Evolutionary conservation across 2,113 vertebrate genomes (phyloP).

Genomic region (Anoplopoma fimbria): DNA sequence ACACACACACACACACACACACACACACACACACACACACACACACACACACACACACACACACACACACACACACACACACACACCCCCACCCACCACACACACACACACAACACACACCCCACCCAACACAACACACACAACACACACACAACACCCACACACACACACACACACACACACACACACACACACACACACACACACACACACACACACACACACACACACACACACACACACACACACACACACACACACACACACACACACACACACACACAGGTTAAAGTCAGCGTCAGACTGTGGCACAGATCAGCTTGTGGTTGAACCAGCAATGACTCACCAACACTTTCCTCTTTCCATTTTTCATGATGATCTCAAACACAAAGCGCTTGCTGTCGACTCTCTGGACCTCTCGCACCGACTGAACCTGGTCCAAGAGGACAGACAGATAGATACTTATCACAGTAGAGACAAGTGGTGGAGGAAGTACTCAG

Average conservation of each 20-base stretch:
- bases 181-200: slow-evolving; percentile 13
- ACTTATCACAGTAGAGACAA: background rate
- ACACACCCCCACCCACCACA: background rate
- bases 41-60: background rate
- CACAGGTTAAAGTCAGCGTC: no score
- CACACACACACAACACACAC: background rate
- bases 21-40: slow-evolving; percentile 7
- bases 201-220: slow-evolving; percentile 4
- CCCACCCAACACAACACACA: no score
- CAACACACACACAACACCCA: slow-evolving; percentile 20
- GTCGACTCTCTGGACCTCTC: slow-evolving; percentile 65
- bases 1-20: slow-evolving; percentile 3
- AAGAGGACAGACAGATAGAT: background rate
- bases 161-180: background rate
- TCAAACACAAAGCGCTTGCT: slow-evolving; percentile 82
- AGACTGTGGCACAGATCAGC: no score
- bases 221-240: background rate
- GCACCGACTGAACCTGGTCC: slow-evolving; percentile 83
- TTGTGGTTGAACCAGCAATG: background rate
- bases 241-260: slow-evolving; percentile 25
- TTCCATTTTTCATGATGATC: slow-evolving; percentile 84
- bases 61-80: slow-evolving; percentile 27
- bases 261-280: background rate
- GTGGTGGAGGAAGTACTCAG: background rate
- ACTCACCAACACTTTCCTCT: slow-evolving; percentile 86